Evolutionary conservation across 2,113 vertebrate species (phyloP), one percentile per base, ranked within the genome.

Genomic region (Psilopogon haemacephalus): DNA sequence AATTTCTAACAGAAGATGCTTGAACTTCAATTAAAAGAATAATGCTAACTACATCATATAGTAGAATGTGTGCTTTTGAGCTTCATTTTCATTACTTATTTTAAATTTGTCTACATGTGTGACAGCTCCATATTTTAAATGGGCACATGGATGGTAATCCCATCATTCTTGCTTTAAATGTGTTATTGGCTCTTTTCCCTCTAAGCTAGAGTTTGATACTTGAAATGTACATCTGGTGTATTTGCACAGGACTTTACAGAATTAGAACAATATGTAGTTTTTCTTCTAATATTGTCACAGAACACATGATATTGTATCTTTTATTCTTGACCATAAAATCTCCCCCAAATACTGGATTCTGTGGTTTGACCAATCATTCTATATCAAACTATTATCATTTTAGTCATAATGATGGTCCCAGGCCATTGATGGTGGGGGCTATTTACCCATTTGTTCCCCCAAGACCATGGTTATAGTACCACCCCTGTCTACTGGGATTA

Each of bases 51-150:
- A 87, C 88, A 88, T 67, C 14, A 42, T 40, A 44, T 13, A 67
- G 30, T 26, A 86, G 14, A 86, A 62, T 68, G 44, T 48, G 38
- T 27, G 8, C 4, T 62, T 86, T 37, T 69, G 33, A 93, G 18
- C 11, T 72, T 70, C 13, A 3, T 81, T 84, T 74, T 65, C 33
- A 32, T 75, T 56, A 33, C 14, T 76, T 80, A 44, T 72, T 84
- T 94, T 81, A 81, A 69, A 42, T 12, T 58, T 68, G 2, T 69
- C 50, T 84, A 26, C 9, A 24, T n/a, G 10, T 32, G 7, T 84
- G 59, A 88, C 67, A 93, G 63, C 21, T 88, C 24, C 17, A n/a
- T 78, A 65, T 86, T 92, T 82, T 55, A 89, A 92, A 90, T 0
- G 4, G 42, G 55, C 33, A 69, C 7, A 13, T 64, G 56, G 54